Conservation (phyloP, 2,113 vertebrate genomes). For the Daphoenositta chrysoptera region DNA sequence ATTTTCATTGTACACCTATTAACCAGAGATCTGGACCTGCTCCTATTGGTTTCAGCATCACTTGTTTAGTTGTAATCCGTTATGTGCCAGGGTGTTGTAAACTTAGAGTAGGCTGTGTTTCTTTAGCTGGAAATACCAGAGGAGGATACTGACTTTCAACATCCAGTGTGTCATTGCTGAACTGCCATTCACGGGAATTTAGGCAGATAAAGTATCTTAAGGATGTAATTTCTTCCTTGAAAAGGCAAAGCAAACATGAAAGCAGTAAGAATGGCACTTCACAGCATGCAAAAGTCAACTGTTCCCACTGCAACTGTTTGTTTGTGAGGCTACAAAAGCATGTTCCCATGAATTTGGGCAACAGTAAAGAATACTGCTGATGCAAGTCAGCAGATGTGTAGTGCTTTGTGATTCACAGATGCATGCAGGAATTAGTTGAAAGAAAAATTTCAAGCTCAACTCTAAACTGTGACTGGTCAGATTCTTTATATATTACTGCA, state of each 20-base stretch:
- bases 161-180: neutral
- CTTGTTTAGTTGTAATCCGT: neutral
- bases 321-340: constrained; percentile 47
- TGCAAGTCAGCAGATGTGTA: constrained; percentile 57
- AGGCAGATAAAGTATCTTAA: neutral
- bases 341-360: constrained; percentile 41
- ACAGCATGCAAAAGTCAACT: constrained; percentile 30
- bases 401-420: constrained; percentile 12
- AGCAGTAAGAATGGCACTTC: constrained; percentile 9
- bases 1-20: neutral
- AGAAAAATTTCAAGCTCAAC: constrained; percentile 16
- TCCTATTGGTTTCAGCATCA: neutral
- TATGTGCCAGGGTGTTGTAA: neutral
- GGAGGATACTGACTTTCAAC: neutral
- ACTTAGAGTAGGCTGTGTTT: neutral
- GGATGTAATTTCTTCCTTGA: constrained; percentile 9
- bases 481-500: neutral
- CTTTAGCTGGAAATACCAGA: neutral
- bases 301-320: constrained; percentile 41
- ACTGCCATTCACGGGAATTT: neutral
- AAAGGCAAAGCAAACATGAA: constrained; percentile 1
- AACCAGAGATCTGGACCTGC: neutral
- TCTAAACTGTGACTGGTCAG: neutral
- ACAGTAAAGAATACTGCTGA: constrained; percentile 1
- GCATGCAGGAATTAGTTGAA: neutral